Percentiles rank a stretch among this genome's conserved stretches.
Evolutionary conservation across 1,140 invertebrate species (phyloP).

Genomic region (Drosophila subpulchrella): DNA sequence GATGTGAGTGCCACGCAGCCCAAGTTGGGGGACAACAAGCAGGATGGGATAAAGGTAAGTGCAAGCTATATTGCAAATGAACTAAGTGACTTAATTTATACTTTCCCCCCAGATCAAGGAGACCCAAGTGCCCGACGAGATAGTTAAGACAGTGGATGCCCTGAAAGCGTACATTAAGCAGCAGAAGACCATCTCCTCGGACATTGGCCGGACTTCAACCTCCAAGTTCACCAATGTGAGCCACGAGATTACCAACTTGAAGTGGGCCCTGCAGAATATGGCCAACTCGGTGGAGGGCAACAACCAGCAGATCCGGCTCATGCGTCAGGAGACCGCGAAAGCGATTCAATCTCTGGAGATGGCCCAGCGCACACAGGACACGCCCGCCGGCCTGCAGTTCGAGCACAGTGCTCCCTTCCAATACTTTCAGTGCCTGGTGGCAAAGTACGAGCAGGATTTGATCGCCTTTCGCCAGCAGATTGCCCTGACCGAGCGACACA

Average conservation of each 20-base stretch:
- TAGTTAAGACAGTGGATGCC: slow-evolving; percentile 86
- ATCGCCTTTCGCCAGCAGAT: slow-evolving; percentile 90
- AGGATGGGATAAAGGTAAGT: slow-evolving; percentile 85
- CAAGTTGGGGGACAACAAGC: slow-evolving; percentile 86
- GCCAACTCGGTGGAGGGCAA: slow-evolving; percentile 87
- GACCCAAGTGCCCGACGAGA: slow-evolving; percentile 90
- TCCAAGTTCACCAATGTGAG: slow-evolving; percentile 76
- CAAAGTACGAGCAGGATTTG: slow-evolving; percentile 90
- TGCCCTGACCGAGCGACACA: slow-evolving; percentile 90
- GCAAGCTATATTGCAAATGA: rapidly evolving
- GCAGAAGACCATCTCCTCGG: slow-evolving; percentile 92
- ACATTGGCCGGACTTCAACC: slow-evolving; percentile 88
- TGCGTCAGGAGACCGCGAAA: slow-evolving; percentile 90
- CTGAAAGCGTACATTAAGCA: slow-evolving; percentile 93
- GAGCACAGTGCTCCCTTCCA: slow-evolving; percentile 91
- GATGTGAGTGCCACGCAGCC: slow-evolving; percentile 86
- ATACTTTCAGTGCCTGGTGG: slow-evolving; percentile 90
- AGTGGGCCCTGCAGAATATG: slow-evolving; percentile 85
- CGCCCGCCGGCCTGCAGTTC: slow-evolving; percentile 90
- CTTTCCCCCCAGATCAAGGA: slow-evolving; percentile 86
- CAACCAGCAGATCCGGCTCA: slow-evolving; percentile 88
- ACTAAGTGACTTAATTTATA: background rate
- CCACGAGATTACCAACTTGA: slow-evolving; percentile 74
- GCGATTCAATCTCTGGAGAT: slow-evolving; percentile 91
- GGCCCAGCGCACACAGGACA: slow-evolving; percentile 91